These are phyloP conservation scores for Sinopyrophorus schimmeli DNA, from an alignment of 2,888 invertebrate genomes.

Conservation along the genomic window DNA sequence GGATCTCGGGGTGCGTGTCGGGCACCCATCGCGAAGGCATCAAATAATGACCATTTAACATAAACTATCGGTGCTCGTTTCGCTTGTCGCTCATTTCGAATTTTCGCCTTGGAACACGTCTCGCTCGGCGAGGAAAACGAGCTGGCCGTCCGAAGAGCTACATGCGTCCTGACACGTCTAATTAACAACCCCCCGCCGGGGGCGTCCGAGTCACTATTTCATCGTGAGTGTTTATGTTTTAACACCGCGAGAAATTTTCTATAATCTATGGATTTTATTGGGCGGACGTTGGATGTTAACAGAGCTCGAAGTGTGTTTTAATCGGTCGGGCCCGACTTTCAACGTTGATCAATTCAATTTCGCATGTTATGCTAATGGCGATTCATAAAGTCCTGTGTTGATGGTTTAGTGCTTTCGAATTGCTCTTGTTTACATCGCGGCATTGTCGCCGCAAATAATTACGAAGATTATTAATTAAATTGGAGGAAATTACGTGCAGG, in stretches of 20 bases:
- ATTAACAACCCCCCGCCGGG: constrained; percentile 41
- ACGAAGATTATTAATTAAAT: constrained; percentile 15
- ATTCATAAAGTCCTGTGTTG: constrained; percentile 13
- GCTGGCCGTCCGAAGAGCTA: constrained; percentile 34
- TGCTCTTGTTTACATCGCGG: constrained; percentile 13
- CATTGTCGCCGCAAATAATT: constrained; percentile 16
- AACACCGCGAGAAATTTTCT: constrained; percentile 30
- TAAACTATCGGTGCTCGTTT: constrained; percentile 29
- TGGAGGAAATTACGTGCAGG: constrained; percentile 14
- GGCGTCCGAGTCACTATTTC: constrained; percentile 32
- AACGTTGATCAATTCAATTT: constrained; percentile 15
- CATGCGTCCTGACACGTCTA: constrained; percentile 42
- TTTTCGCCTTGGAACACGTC: background rate
- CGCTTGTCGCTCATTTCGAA: constrained; percentile 21
- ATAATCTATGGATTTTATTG: constrained; percentile 14
- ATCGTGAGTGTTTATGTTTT: constrained; percentile 34
- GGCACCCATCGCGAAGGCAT: constrained; percentile 37
- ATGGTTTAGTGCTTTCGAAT: constrained; percentile 14
- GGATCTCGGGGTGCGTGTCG: constrained; percentile 35
- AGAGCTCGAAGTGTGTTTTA: constrained; percentile 14
- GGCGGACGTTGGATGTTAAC: constrained; percentile 14
- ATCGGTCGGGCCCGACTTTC: constrained; percentile 11
- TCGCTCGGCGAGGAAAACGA: constrained; percentile 3
- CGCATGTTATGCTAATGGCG: constrained; percentile 15
- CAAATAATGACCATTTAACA: constrained; percentile 39